Base-by-base conservation (phyloP, 2,797 vertebrate genomes). In the Paramormyrops hopkinsi region DNA sequence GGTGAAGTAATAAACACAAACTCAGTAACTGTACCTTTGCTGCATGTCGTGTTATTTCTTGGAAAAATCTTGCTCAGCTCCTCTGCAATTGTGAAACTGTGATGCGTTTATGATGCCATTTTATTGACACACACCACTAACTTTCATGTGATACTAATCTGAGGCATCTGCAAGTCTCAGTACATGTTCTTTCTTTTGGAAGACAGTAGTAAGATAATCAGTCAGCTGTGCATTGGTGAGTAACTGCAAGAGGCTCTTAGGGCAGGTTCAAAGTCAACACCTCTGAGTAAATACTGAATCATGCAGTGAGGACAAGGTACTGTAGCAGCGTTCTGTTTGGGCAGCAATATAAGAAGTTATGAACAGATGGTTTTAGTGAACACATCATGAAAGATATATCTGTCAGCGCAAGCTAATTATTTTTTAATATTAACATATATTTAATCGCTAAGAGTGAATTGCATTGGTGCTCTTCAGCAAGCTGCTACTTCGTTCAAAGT, bases 141-240 rank as follows among this genome's bases (percentile, higher is more conserved):
- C 91, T 87, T 54, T 65, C 89, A 88, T 73, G 85, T 89, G 29
- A 84, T 29, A 83, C 87, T 79, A 88, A 87, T 90, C 3, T 29
- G 37, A 92, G 91, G 33, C 29, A 89, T 53, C 90, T 93, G 41
- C 19, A 1, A 4, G 76, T 22, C 33, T 76, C 89, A 88, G 91
- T 88, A 86, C 54, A 89, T 56, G 33, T 29, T 93, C 91, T 90
- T 86, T 69, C 85, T 91, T 93, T 92, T 88, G 41, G 87, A 91
- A 89, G 90, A 90, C 59, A n/a, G 3, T 0, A 0, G 22, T 84
- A 51, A n/a, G 44, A 84, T 51, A 9, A 82, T 22, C 14, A 65
- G 48, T 86, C 19, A 50, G 48, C 37, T 54, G 85, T 79, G 37
- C 12, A 48, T 19, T 5, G n/a, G 48, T 79, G n/a, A 88, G 33